Base-by-base conservation (phyloP, 1,140 invertebrate genomes). In the Uloborus diversus region DNA sequence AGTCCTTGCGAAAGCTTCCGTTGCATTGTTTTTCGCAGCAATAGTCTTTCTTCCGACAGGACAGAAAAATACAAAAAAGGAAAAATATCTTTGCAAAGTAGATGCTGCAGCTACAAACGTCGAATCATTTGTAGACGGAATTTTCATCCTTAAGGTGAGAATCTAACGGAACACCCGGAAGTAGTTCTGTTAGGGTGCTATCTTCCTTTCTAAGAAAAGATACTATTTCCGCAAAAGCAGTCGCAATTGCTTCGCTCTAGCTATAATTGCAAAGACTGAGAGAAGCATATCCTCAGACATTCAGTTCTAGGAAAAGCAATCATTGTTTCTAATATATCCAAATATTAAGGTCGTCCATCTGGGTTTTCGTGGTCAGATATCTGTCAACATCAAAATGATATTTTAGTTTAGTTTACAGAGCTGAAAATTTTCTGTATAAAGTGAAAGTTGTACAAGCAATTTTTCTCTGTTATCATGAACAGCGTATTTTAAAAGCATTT, bases 101-200 rank as follows among this genome's bases (percentile, higher is more conserved):
- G n/a, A n/a, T n/a, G n/a, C n/a, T n/a, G n/a, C n/a, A n/a, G n/a
- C n/a, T n/a, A n/a, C n/a, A n/a, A n/a, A n/a, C n/a, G n/a, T n/a
- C n/a, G n/a, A n/a, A n/a, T n/a, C n/a, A n/a, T 57, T 62, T 73
- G 70, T 73, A 73, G 57, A 73, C 56, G 42, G 70, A 73, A 73
- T 73, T n/a, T 73, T 53, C 70, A 73, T 73, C 70, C 70, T 53
- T 73, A 61, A 73, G 56, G 56, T 73, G 27, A 73, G 70, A 73
- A 56, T 57, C 59, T 73, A 73, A 33, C 70, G 70, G 70, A 73
- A 73, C 70, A 47, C n/a, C n/a, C 70, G 70, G 70, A 61, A 73
- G 70, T 62, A 73, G 59, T 73, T 73, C 70, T 73, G 59, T 56
- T 73, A 61, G 70, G 32, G 70, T 37, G 70, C 70, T 61, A 73